Evolutionary conservation across 2,113 vertebrate genomes (phyloP), one percentile per base, ranked within the genome.

Genomic region (Prinia subflava): DNA sequence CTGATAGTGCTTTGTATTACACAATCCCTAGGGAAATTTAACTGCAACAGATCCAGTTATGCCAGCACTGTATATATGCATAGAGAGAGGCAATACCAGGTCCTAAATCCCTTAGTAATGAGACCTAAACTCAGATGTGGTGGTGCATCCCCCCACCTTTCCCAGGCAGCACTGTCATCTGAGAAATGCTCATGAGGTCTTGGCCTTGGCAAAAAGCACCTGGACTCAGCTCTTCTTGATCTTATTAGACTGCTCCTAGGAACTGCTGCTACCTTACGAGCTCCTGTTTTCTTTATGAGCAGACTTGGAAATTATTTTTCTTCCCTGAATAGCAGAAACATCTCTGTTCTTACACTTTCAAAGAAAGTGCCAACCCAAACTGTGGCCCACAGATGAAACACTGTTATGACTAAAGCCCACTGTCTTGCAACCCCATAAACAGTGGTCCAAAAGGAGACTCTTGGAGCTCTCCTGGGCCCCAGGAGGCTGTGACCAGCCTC

Each of bases 351-450:
- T 35, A 35, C 15, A 11, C 30, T 68, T 60, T 3, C 31, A 33
- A 35, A 59, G 25, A 35, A 57, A 17, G 10, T 19, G 33, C 17
- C 0, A 0, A 31, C 27, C 31, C 37, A 22, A 31, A 67, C 25
- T 4, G 7, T 28, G 52, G 31, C 24, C 0, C 0, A 25, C 0
- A 25, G 37, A 50, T 68, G 21, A 37, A 60, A 37, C 13, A 4
- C 0, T 35, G 16, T 11, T 21, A 13, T 35, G 13, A 37, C 9
- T 12, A 33, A 50, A 77, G 27, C 22, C 27, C 46, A 25, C 27
- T 33, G 2, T 59, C 37, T 60, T 33, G 46, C 0, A 1, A 7
- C 25, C 14, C 37, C 50, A 2, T 15, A 15, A 86, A 20, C n/a
- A 31, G 23, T 4, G 6, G 5, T 15, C 27, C 53, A 37, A 52